Base-by-base conservation (phyloP, 2,797 vertebrate genomes). In the Chrosomus eos region DNA sequence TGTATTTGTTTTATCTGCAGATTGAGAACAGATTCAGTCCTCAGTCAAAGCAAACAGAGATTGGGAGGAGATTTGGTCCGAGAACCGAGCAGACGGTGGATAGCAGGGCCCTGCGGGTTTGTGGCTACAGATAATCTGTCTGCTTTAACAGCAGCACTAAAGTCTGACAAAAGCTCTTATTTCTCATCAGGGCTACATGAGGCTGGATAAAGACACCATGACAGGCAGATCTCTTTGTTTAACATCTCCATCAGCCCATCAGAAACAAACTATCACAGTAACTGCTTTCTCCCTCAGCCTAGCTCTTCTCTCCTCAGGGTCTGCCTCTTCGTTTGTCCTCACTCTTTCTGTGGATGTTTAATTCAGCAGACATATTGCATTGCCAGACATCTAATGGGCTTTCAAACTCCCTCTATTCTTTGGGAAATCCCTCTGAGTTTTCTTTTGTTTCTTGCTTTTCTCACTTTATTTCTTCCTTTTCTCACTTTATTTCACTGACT, bases 191-290 rank as follows among this genome's bases (percentile, higher is more conserved):
- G 83, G 89, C 64, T 10, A 28, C 70, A 62, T 77, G 7, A 82
- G 67, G 82, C 33, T 80, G 76, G 90, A 92, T 79, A 88, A 90
- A 89, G 78, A 85, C 79, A 88, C 80, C 62, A 82, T 71, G 86
- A 90, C 79, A 14, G 88, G 88, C 80, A 55, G 73, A 79, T 89
- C 89, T 19, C 58, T 90, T 60, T 85, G 89, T 90, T 89, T 85
- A 88, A 91, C 92, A 79, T 91, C 93, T 11, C 53, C 68, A 66
- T 75, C 71, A 58, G 19, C 70, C 38, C 81, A 64, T 82, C 83
- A 84, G 67, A 86, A 87, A 72, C 45, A 38, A 82, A 58, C 70
- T 23, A 31, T 81, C 38, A 78, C 45, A 85, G 80, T 87, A 87
- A 85, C 77, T 60, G 43, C 74, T 79, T 89, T 33, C 23, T 14